Evolutionary conservation across 2,113 vertebrate species (phyloP).

Genomic region (Arothron firmamentum): DNA sequence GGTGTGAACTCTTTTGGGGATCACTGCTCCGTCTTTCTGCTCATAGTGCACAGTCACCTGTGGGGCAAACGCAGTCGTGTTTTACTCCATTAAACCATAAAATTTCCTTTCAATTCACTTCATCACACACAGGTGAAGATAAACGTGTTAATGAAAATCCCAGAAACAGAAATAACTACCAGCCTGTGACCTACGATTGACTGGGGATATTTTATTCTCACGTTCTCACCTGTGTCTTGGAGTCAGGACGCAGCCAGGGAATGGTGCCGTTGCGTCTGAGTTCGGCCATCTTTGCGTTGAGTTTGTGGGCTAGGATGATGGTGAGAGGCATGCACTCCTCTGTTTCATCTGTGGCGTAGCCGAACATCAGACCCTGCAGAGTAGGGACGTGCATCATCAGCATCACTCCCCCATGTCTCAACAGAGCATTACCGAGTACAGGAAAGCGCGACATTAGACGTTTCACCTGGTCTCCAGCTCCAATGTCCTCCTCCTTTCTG

Average conservation of each 20-base stretch:
- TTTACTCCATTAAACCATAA: too few species aligned
- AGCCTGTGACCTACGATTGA: too few species aligned
- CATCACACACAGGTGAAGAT: too few species aligned
- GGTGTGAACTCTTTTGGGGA: slow-evolving; percentile 88
- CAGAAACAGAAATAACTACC: too few species aligned
- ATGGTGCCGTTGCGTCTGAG: slow-evolving; percentile 80
- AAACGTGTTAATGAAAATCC: too few species aligned
- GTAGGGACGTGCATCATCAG: not conserved
- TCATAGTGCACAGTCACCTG: slow-evolving; percentile 90
- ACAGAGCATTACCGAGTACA: too few species aligned
- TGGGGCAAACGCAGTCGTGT: not conserved
- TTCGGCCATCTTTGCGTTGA: slow-evolving; percentile 89
- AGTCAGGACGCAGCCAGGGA: slow-evolving; percentile 91
- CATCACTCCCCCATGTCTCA: too few species aligned
- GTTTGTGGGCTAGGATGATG: slow-evolving; percentile 90
- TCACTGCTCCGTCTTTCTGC: slow-evolving; percentile 83
- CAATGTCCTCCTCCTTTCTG: slow-evolving; percentile 87
- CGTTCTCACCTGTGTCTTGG: slow-evolving; percentile 88
- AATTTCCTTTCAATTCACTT: too few species aligned
- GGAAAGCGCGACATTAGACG: not conserved
- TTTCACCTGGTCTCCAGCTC: slow-evolving; percentile 92
- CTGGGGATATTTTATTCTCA: not conserved
- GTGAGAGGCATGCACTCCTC: slow-evolving; percentile 97
- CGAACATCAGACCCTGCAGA: slow-evolving; percentile 92
- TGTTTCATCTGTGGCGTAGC: slow-evolving; percentile 95